Conservation (phyloP, 1,140 invertebrate genomes). For the Heliconius melpomene region DNA sequence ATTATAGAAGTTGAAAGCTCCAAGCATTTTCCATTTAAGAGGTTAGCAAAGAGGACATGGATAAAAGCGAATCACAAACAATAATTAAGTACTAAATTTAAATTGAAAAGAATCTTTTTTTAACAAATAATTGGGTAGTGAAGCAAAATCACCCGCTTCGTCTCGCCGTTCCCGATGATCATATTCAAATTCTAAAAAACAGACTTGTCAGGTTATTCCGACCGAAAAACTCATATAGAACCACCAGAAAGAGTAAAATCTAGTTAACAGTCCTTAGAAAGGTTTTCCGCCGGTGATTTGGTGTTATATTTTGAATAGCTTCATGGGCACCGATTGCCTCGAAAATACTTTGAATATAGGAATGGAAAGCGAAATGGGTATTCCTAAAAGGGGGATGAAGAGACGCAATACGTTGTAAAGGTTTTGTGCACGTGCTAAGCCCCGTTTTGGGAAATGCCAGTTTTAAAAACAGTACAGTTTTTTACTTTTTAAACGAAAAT, state of each 20-base stretch:
- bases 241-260: neutral
- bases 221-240: conserved; percentile 7
- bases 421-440: conserved; percentile 13
- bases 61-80: neutral
- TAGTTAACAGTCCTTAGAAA: conserved; percentile 12
- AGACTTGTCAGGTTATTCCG: conserved; percentile 6
- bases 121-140: neutral
- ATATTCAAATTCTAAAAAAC: neutral
- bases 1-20: neutral
- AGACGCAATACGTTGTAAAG: conserved; percentile 14
- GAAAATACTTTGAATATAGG: conserved; percentile 4
- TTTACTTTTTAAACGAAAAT: conserved; percentile 6
- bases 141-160: neutral
- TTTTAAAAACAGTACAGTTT: conserved; percentile 10
- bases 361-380: conserved; percentile 3
- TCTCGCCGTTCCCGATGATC: conserved; percentile 1
- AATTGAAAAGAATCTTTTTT: conserved; percentile 5
- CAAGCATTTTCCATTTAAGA: neutral
- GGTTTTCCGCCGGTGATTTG: neutral
- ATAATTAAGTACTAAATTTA: neutral
- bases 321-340: neutral
- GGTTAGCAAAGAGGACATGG: neutral
- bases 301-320: conserved; percentile 10
- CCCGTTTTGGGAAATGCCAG: conserved; percentile 5
- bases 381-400: conserved; percentile 12